These are phyloP conservation scores for Apis dorsata DNA, from an alignment of 1,140 invertebrate species.

Conservation along the genomic window DNA sequence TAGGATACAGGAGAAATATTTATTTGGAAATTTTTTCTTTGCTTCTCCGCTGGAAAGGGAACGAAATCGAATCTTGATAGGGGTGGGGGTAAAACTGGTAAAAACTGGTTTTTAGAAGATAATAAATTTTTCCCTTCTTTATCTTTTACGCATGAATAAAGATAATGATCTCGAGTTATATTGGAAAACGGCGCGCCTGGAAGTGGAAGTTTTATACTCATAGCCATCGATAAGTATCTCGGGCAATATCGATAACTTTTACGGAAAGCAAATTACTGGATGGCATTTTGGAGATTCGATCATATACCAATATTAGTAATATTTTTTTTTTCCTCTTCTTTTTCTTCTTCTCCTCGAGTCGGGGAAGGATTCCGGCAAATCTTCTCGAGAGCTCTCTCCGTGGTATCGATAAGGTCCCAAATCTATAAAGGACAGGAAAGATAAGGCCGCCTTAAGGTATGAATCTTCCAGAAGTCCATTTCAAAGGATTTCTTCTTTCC, in stretches of 20 bases:
- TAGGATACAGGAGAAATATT: no score
- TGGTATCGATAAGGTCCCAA: constrained; percentile 27
- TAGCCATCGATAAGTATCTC: constrained; percentile 50
- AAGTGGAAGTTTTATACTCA: constrained; percentile 40
- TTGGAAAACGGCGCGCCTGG: not conserved
- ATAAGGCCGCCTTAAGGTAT: constrained; percentile 28
- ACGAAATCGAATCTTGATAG: not conserved
- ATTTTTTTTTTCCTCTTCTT: constrained; percentile 8
- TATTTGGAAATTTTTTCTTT: no score
- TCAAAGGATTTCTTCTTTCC: constrained; percentile 15
- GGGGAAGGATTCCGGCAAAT: constrained; percentile 16
- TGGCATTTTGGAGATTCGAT: constrained; percentile 37
- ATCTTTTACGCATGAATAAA: constrained; percentile 54
- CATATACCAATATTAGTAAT: constrained; percentile 15
- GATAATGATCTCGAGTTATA: constrained; percentile 50
- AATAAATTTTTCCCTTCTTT: constrained; percentile 42
- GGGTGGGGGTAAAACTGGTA: no score
- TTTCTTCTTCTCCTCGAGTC: not conserved
- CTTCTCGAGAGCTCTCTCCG: not conserved
- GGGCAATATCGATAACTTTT: constrained; percentile 62
- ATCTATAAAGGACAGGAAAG: constrained; percentile 29
- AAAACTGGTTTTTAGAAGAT: constrained; percentile 24
- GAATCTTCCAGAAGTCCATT: constrained; percentile 18
- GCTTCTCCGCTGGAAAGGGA: not conserved
- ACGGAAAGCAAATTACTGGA: constrained; percentile 47